These are phyloP conservation scores for Geophilus truncorum DNA, from an alignment of 2,888 invertebrate species.

Conservation along the genomic window DNA sequence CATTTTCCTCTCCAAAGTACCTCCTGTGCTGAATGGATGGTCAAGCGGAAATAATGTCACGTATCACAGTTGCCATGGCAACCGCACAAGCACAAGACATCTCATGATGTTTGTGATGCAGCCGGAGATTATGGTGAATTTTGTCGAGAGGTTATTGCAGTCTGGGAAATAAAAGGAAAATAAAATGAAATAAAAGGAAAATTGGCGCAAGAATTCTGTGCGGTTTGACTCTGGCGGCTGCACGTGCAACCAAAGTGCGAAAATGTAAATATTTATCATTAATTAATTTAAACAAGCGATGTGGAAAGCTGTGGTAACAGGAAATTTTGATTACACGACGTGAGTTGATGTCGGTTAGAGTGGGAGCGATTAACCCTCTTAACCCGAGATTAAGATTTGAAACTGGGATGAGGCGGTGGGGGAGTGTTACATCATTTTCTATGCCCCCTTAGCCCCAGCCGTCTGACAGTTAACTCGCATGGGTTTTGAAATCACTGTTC, in stretches of 20 bases:
- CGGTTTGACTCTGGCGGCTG: neutral
- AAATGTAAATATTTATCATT: slow-evolving; percentile 13
- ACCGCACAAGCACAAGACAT: slow-evolving; percentile 1
- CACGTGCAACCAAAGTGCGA: neutral
- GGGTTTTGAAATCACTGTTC: slow-evolving; percentile 18
- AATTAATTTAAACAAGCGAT: slow-evolving; percentile 4
- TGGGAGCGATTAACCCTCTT: slow-evolving; percentile 27
- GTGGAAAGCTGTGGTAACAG: neutral
- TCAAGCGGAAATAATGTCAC: slow-evolving; percentile 27
- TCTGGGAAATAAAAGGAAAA: neutral
- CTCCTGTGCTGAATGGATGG: slow-evolving; percentile 25
- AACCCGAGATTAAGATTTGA: slow-evolving; percentile 25
- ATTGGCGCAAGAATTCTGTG: neutral
- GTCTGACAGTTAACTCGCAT: neutral
- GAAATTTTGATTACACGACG: neutral
- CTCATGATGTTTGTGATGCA: slow-evolving; percentile 1
- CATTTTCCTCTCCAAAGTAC: slow-evolving; percentile 5
- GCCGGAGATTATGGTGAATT: slow-evolving; percentile 21
- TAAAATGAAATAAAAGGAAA: neutral
- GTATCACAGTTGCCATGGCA: neutral
- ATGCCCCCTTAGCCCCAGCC: neutral
- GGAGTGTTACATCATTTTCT: neutral
- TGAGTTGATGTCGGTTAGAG: neutral
- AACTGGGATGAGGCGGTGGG: neutral
- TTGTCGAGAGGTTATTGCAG: neutral